These are phyloP conservation scores for Xerus inauris DNA, from an alignment of 2,113 vertebrate genomes.

Conservation along the genomic window DNA sequence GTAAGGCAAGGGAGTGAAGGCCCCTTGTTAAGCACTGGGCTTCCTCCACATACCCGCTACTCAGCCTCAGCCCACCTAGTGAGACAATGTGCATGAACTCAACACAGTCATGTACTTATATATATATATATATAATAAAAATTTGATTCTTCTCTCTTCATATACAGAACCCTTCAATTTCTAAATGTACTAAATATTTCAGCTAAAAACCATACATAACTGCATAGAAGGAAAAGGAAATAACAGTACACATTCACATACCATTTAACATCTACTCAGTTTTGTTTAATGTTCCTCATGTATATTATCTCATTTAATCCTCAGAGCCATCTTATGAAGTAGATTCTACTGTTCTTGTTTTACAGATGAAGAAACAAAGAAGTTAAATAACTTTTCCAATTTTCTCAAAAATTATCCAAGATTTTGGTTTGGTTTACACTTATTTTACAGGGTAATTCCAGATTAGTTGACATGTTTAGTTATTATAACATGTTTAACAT, in stretches of 20 bases:
- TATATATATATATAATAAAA: no score
- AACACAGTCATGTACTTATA: fast-evolving
- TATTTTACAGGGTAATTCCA: not conserved
- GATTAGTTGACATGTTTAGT: not conserved
- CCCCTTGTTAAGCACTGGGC: no score
- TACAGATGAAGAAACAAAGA: not conserved
- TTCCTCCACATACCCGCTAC: not conserved
- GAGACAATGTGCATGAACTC: not conserved
- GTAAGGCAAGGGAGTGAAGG: not conserved
- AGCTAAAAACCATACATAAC: not conserved
- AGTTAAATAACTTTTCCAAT: not conserved
- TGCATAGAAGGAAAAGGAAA: not conserved
- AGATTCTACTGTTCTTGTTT: not conserved
- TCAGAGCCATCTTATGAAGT: not conserved
- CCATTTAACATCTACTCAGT: not conserved
- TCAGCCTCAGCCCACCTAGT: not conserved
- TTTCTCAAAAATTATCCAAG: not conserved
- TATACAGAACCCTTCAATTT: not conserved
- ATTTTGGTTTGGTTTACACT: not conserved
- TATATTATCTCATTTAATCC: not conserved
- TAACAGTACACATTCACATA: not conserved
- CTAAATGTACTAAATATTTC: not conserved
- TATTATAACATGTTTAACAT: no score
- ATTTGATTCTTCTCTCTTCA: not conserved
- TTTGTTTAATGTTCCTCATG: not conserved